Conservation (phyloP, 2,888 invertebrate species). For the Drosophila nigritarsus region DNA sequence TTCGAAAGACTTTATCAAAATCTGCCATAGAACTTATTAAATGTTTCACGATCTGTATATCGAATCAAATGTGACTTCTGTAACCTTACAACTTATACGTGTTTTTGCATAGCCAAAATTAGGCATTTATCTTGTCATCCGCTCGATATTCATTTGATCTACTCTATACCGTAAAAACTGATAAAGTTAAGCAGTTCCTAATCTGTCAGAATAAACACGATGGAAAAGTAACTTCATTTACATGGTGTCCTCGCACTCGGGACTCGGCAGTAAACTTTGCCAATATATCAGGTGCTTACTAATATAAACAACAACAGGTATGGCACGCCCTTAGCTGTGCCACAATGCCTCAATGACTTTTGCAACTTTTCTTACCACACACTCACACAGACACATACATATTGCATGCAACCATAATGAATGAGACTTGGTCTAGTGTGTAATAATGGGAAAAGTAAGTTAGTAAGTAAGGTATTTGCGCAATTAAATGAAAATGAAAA, state of each 20-base stretch:
- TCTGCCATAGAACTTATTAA: neutral
- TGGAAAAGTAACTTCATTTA: conserved; percentile 68
- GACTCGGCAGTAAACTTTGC: conserved; percentile 63
- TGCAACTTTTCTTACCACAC: conserved; percentile 47
- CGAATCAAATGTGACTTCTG: neutral
- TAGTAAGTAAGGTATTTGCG: conserved; percentile 55
- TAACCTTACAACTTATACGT: no score
- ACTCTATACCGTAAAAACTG: neutral
- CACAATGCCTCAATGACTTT: conserved; percentile 42
- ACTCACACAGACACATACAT: conserved; percentile 1
- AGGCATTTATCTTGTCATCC: neutral
- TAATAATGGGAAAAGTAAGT: conserved; percentile 62
- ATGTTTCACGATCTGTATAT: neutral
- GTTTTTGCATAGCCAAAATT: neutral
- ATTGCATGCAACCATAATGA: conserved; percentile 45
- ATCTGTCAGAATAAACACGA: conserved; percentile 44
- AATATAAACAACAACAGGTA: conserved; percentile 75
- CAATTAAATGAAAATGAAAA: conserved; percentile 76
- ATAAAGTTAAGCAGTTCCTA: conserved; percentile 30
- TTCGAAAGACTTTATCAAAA: no score
- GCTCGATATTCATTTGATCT: neutral
- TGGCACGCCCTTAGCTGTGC: conserved; percentile 32
- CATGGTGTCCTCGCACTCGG: conserved; percentile 43
- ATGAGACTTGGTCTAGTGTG: conserved; percentile 55
- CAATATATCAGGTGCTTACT: conserved; percentile 77